phyloP scores from a whole-genome alignment of 2,113 vertebrate genomes.

The Periophthalmodon schlosseri region DNA sequence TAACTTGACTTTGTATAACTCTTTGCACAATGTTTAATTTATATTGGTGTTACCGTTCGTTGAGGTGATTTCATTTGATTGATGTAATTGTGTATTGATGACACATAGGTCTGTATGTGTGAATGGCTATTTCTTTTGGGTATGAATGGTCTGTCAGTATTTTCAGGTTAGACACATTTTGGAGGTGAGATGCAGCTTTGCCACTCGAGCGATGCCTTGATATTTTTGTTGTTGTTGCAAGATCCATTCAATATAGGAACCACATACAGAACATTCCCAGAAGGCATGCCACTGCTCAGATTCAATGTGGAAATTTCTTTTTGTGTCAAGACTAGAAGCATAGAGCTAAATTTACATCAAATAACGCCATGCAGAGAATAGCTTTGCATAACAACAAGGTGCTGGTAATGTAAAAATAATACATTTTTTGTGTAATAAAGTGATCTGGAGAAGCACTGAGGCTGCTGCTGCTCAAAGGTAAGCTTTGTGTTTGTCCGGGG shows the following conservation, averaged over 20 bases:
- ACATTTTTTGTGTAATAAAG: constrained; percentile 29
- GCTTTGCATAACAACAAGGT: constrained; percentile 29
- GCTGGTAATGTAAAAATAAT: not conserved
- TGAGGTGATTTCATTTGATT: constrained; percentile 55
- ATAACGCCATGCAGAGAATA: constrained; percentile 23
- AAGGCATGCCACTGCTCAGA: constrained; percentile 15
- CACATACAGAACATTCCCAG: constrained; percentile 29
- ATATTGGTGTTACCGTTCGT: constrained; percentile 49
- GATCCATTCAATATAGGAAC: constrained; percentile 3
- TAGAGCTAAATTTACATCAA: constrained; percentile 18
- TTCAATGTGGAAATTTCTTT: constrained; percentile 19
- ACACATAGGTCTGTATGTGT: constrained; percentile 9
- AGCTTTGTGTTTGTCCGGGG: constrained; percentile 9
- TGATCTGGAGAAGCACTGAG: constrained; percentile 19
- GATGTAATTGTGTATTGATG: constrained; percentile 30
- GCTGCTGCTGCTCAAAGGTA: constrained; percentile 22
- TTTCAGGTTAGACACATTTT: constrained; percentile 25
- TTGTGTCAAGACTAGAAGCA: constrained; percentile 1
- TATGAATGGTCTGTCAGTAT: constrained; percentile 27
- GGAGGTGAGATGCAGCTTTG: constrained; percentile 16
- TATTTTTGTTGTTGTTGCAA: not conserved
- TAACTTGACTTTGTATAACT: constrained; percentile 54
- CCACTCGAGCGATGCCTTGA: constrained; percentile 7
- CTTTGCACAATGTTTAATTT: constrained; percentile 72
- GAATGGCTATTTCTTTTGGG: not conserved